These are phyloP conservation scores for Apostichopus parvimensis DNA, from an alignment of 35 echinoderm and acorn worm genomes.

Conservation along the genomic window DNA sequence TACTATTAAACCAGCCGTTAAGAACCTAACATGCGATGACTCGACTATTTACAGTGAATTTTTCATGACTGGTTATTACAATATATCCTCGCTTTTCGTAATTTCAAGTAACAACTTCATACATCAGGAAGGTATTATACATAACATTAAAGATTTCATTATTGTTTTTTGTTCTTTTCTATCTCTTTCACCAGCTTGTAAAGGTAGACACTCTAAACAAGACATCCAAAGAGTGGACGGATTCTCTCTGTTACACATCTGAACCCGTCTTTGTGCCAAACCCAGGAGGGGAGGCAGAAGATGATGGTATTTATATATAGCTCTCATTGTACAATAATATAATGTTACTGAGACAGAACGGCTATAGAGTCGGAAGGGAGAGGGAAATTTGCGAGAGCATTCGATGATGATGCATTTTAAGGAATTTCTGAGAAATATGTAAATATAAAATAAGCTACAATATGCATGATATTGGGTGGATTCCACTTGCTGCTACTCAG, in stretches of 20 bases:
- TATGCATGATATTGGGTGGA: not conserved
- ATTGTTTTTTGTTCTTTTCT: too few relatives aligned
- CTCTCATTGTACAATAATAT: too few relatives aligned
- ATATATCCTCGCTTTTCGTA: too few relatives aligned
- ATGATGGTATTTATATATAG: slow-evolving; percentile 41
- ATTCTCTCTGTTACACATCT: slow-evolving; percentile 13
- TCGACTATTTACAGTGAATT: too few relatives aligned
- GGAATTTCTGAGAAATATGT: not conserved
- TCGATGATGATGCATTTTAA: too few relatives aligned
- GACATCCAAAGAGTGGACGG: slow-evolving; percentile 18
- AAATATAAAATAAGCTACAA: not conserved
- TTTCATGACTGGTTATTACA: too few relatives aligned
- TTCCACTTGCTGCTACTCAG: not conserved
- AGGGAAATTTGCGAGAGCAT: not conserved
- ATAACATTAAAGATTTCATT: too few relatives aligned
- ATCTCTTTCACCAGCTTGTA: not conserved
- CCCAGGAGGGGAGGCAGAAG: slow-evolving; percentile 35
- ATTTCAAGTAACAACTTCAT: too few relatives aligned
- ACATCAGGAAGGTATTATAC: too few relatives aligned
- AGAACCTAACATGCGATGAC: too few relatives aligned
- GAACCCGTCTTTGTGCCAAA: slow-evolving; percentile 57
- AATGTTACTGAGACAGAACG: not conserved
- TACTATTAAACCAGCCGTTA: too few relatives aligned
- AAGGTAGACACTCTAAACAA: slow-evolving; percentile 47
- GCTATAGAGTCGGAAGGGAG: not conserved